Evolutionary conservation across 2,888 invertebrate species (phyloP), one percentile per base, ranked within the genome.

Genomic region (Junonia oenone): DNA sequence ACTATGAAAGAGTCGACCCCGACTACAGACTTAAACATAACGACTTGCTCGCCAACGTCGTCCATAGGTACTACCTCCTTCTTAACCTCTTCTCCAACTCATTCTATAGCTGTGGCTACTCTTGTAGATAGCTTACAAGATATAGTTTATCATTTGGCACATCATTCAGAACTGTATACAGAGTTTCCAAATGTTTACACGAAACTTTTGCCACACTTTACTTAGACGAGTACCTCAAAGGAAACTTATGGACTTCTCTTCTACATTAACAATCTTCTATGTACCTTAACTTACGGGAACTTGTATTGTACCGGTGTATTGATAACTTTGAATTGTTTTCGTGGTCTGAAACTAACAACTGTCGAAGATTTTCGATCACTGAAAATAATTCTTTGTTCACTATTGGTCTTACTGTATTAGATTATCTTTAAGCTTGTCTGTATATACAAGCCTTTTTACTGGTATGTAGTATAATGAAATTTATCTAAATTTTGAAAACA

Each of bases 11-110:
- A 81, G 97, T 98, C 65, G 95, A 95, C 70, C 94, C 95, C 48
- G 97, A 98, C 84, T 98, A 98, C 88, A 93, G 95, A 76, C 92
- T 99, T 61, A 96, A 97, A 77, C 96, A 98, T 88, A 97, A 97
- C 87, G 98, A 98, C 83, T 93, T 97, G 40, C 92, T 99, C 45
- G 96, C 97, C 56, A 98, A 98, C 84, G 94, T 95, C 72, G 96
- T 98, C 56, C 98, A 99, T 93, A 96, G 98, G 98, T 97, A 93
- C 65, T 63, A 51, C 46, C 43, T 54, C 15, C 6, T 33, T 52
- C 19, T 46, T 64, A 63, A 55, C 27, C 14, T 47, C 31, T 51
- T 52, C 11, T 46, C 27, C 46, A 51, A 53, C 17, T 55, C 48
- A 38, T 49, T 50, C n/a, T 49, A 51, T 59, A 63, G 59, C 57